Percentiles rank a stretch among this genome's conserved stretches.
phyloP scores from a whole-genome alignment of 1,140 invertebrate genomes.

The Ptiloglossa arizonensis region DNA sequence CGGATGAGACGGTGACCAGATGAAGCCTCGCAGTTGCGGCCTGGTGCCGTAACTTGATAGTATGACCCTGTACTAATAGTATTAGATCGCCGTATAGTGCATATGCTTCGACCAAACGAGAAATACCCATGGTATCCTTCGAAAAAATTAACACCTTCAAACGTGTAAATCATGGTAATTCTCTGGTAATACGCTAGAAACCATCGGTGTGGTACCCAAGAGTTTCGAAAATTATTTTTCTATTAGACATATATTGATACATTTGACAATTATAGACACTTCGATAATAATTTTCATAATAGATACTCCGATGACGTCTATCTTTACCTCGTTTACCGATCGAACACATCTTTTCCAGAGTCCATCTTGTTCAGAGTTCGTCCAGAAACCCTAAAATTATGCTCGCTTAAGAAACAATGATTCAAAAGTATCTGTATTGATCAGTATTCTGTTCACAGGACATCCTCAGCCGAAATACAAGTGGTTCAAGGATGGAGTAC shows the following conservation, averaged over 20 bases:
- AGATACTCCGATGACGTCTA: no score
- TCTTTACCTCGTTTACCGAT: no score
- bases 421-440: background rate
- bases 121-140: background rate
- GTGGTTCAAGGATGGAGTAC: constrained; percentile 93
- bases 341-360: no score
- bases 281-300: no score
- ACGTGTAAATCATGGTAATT: background rate
- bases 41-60: constrained; percentile 72
- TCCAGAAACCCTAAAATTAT: no score
- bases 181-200: background rate
- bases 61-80: constrained; percentile 77
- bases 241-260: no score
- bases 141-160: constrained; percentile 2
- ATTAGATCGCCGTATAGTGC: constrained; percentile 66
- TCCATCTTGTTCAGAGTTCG: no score
- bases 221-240: constrained; percentile 1
- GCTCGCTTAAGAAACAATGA: no score
- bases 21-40: constrained; percentile 71
- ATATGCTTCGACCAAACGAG: background rate
- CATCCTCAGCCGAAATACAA: constrained; percentile 93
- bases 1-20: constrained; percentile 74
- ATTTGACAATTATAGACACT: no score
- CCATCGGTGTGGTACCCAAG: background rate
- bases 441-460: constrained; percentile 82